These are phyloP conservation scores for Colletes gigas DNA, from an alignment of 1,140 invertebrate genomes.

Conservation along the genomic window DNA sequence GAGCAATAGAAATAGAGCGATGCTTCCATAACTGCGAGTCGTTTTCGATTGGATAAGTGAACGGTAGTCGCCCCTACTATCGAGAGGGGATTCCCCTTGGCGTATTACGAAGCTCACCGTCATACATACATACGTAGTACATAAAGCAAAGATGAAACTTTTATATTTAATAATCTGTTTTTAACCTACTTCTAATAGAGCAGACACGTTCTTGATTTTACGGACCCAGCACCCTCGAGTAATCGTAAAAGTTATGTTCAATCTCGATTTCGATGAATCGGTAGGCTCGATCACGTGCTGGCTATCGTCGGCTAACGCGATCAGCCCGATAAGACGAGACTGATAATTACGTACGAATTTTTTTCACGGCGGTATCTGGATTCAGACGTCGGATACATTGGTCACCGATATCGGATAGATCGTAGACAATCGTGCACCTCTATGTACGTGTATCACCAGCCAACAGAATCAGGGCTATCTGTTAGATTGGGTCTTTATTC, in stretches of 20 bases:
- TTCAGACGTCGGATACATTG: constrained; percentile 13
- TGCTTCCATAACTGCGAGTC: no score
- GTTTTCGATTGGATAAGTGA: no score
- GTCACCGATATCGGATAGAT: not conserved
- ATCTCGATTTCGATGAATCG: not conserved
- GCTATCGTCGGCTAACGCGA: not conserved
- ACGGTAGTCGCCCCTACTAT: no score
- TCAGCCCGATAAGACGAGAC: constrained; percentile 18
- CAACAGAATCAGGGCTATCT: no score
- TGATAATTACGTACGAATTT: constrained; percentile 9
- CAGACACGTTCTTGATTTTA: no score
- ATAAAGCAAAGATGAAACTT: no score
- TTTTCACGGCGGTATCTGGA: constrained; percentile 7
- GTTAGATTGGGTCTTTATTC: not conserved
- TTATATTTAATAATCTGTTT: no score
- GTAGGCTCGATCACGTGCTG: not conserved
- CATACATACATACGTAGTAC: no score
- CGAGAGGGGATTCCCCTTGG: no score
- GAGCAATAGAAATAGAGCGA: no score
- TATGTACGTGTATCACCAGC: not conserved
- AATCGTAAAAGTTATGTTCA: constrained; percentile 12
- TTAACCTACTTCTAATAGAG: no score
- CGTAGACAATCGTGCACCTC: not conserved
- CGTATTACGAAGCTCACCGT: no score
- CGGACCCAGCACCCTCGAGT: not conserved